phyloP scores from a whole-genome alignment of 1,140 invertebrate genomes.

The Drosophila lini region DNA sequence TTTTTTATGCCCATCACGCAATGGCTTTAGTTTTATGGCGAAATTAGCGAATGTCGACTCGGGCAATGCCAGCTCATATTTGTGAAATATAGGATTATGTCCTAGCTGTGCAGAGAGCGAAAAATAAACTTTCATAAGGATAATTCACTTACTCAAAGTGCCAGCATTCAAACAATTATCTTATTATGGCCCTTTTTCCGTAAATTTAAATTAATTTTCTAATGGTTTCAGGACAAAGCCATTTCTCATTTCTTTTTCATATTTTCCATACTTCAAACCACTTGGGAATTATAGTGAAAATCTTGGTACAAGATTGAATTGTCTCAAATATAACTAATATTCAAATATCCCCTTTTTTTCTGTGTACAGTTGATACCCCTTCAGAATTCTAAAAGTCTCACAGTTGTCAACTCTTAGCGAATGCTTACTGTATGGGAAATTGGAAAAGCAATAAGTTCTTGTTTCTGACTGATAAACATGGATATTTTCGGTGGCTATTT shows the following conservation, averaged over 20 bases:
- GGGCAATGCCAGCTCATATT: constrained; percentile 48
- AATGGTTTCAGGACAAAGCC: background rate
- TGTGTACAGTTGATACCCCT: background rate
- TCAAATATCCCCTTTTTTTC: background rate
- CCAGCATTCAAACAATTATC: background rate
- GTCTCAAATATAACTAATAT: background rate
- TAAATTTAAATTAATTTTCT: background rate
- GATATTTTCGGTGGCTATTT: constrained; percentile 37
- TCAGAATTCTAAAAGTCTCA: background rate
- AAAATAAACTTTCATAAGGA: background rate
- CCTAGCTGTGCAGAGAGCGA: constrained; percentile 10
- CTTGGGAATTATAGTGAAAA: background rate
- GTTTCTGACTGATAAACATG: constrained; percentile 39
- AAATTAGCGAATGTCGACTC: constrained; percentile 68
- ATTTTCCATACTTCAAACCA: background rate
- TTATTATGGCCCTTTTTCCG: background rate
- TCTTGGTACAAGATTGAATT: background rate
- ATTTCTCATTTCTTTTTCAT: background rate
- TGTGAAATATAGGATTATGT: constrained; percentile 52
- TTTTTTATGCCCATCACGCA: constrained; percentile 72
- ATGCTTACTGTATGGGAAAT: constrained; percentile 35
- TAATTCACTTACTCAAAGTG: constrained; percentile 3
- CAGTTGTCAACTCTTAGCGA: background rate
- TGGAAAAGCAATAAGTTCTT: constrained; percentile 38
- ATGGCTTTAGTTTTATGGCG: constrained; percentile 76